Evolutionary conservation across 1,140 invertebrate genomes (phyloP), one percentile per base, ranked within the genome.

Genomic region (Lutraria rhynchaena): DNA sequence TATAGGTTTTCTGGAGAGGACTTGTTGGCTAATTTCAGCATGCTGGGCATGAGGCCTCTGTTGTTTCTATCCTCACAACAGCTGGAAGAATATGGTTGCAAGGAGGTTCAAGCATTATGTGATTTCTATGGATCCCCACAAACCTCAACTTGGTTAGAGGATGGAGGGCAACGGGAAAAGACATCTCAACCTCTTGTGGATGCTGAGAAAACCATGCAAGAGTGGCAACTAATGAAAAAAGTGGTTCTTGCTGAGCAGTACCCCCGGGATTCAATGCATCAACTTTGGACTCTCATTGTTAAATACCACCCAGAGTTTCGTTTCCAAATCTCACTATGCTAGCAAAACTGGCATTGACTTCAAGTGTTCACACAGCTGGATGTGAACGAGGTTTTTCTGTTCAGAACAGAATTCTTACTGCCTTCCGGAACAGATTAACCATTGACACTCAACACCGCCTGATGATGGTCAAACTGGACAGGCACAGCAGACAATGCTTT

Each of bases 341-440:
- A 7, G 4, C 53, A 7, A 55, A 55, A 55, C 53, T 55, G 27
- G 53, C 27, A 4, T 55, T 55, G n/a, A 55, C 53, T 22, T 55
- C 53, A 55, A 55, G 53, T 55, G 53, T 55, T 22, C 33, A 22
- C n/a, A 27, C 35, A 33, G 27, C 1, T 63, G 60, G 60, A 17
- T 63, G 60, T 63, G 29, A 63, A 35, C 60, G 60, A 33, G 60
- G 60, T 9, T 63, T 63, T 63, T 63, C 60, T 63, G 60, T 35
- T 15, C 37, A 41, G 15, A 41, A 41, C 37, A 41, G 37, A 61
- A 61, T 29, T 29, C 58, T 33, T 3, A 29, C 24, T 61, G 31
- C 58, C n/a, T 33, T 55, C 19, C 3, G 19, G n/a, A 55, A 61
- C 27, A 61, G 31, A 29, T 29, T 61, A 5, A 29, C 22, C 15